A percentile compares a stretch with the other conserved stretches of the same genome.
Conservation (phyloP, 1,140 invertebrate species). For the Ruditapes philippinarum region DNA sequence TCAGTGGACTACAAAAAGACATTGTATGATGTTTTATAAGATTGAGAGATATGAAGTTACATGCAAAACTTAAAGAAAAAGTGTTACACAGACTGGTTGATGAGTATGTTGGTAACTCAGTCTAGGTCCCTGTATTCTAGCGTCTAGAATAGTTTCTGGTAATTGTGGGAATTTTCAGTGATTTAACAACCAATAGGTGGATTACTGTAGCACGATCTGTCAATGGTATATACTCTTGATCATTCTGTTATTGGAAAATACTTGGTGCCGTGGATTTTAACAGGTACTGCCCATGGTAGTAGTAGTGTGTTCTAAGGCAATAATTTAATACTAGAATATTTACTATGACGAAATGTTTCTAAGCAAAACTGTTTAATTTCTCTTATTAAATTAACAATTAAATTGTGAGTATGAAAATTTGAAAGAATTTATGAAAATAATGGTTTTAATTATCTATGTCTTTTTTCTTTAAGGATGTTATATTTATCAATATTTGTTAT, state of each 20-base stretch:
- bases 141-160: too few relatives aligned
- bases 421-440: neutral
- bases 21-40: too few relatives aligned
- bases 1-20: too few relatives aligned
- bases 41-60: too few relatives aligned
- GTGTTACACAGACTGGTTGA: too few relatives aligned
- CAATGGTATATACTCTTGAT: neutral
- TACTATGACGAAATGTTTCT: neutral
- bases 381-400: neutral
- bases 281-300: constrained; percentile 6
- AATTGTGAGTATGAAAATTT: too few relatives aligned
- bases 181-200: neutral
- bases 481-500: neutral
- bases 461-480: neutral
- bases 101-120: too few relatives aligned
- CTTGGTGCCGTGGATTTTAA: neutral
- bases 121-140: too few relatives aligned
- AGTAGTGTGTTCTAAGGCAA: neutral
- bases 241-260: neutral
- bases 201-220: neutral
- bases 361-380: neutral
- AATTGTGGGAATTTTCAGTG: neutral
- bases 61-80: too few relatives aligned
- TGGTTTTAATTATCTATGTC: neutral
- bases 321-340: neutral